Base-by-base conservation (phyloP, 2,113 vertebrate genomes). In the Festucalex cinctus region DNA sequence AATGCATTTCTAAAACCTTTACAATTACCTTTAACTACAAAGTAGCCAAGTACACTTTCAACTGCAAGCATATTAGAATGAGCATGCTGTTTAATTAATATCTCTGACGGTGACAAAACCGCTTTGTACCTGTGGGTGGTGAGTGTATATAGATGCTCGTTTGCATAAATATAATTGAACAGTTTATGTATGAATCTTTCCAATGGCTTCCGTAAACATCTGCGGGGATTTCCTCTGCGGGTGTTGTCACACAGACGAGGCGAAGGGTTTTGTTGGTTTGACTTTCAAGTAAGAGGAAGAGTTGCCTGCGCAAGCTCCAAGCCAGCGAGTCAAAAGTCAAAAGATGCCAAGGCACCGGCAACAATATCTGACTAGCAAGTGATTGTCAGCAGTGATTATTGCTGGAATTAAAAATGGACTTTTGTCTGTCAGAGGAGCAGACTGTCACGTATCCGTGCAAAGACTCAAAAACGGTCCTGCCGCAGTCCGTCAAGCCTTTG, bases 401-500 rank as follows among this genome's bases (percentile, higher is more conserved):
- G 70, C 67, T 67, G 70, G 41, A 59, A 59, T 59, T 37, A 59
- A 59, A 20, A 14, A 59, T 17, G 32, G 32, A n/a, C 32, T 59
- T 36, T 37, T 37, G 36, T 41, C 51, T 70, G 76, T 63, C 9
- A 9, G 63, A 70, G 69, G 76, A 71, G 75, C 85, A 84, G 80
- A 71, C 80, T 85, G 83, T 83, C 86, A 83, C 85, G 77, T 79
- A 80, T 82, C 71, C 37, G 63, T 65, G 81, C 82, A 83, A 78
- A 85, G 78, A 81, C 77, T 87, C 78, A 77, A 69, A 82, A 85
- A 83, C 82, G 75, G 78, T 73, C 78, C 75, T 73, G 77, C 82
- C 68, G 80, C 83, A 85, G 85, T 84, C 86, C 86, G 84, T 85
- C 88, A 85, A 79, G 84, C 78, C 78, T 83, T 72, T 80, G 77